Evolutionary conservation across 1,140 invertebrate species (phyloP).

Genomic region (Brachionus paranguensis): DNA sequence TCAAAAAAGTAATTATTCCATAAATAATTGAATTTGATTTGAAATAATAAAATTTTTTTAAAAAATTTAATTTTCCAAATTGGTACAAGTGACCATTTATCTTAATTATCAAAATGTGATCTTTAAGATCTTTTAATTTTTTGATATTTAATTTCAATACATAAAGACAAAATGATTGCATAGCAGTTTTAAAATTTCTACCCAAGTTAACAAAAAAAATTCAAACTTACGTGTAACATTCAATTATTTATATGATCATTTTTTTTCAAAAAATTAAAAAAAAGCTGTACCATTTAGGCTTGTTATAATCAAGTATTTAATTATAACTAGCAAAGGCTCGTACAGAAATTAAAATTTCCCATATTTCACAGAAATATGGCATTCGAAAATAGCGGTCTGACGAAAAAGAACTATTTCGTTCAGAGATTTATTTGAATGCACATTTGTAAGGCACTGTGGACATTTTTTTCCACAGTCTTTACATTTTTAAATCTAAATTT

Average conservation of each 20-base stretch:
- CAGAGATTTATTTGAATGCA: slow-evolving; percentile 20
- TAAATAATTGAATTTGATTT: too few species aligned
- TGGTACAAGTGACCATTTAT: too few species aligned
- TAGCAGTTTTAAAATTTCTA: not conserved
- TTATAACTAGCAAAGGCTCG: slow-evolving; percentile 8
- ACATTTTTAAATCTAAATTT: not conserved
- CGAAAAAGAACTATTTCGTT: not conserved
- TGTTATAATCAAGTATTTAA: not conserved
- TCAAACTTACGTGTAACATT: not conserved
- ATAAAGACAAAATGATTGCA: not conserved
- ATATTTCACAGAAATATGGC: not conserved
- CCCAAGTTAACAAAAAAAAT: slow-evolving; percentile 4
- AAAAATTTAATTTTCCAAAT: too few species aligned
- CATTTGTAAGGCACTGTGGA: not conserved
- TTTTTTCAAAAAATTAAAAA: not conserved
- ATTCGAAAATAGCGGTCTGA: not conserved
- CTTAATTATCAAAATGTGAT: too few species aligned
- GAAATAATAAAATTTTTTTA: too few species aligned
- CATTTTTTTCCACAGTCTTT: not conserved
- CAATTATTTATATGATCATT: not conserved
- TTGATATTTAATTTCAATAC: not conserved
- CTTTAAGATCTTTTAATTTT: too few species aligned
- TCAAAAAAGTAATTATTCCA: too few species aligned
- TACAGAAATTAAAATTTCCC: not conserved
- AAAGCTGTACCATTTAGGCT: not conserved